Evolutionary conservation across 2,113 vertebrate species (phyloP), one percentile per base, ranked within the genome.

Genomic region (Eudyptes chrysolophus): DNA sequence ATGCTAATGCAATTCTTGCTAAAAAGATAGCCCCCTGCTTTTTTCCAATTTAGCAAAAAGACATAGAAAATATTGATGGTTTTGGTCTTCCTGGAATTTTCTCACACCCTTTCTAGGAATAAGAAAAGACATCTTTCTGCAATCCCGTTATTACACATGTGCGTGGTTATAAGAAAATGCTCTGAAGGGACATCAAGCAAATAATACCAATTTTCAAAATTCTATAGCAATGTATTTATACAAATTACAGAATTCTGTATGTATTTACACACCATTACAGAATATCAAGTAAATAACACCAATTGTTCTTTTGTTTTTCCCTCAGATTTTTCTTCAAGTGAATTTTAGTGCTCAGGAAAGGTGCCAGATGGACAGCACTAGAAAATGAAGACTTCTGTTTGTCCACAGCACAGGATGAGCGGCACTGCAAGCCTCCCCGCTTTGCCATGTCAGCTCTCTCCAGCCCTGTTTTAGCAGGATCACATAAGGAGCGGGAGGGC

Each of bases 191-290:
- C 92, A 96, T 94, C 48, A 94, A 98, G 97, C 93, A 97, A 98
- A 97, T 97, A 95, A 97, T 97, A 97, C 86, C 96, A 96, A 94
- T 96, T 97, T 98, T 97, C 95, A 97, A 98, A 98, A 98, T 97
- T 98, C 97, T 98, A 81, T 97, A 97, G 98, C 96, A 97, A 97
- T 97, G 71, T 98, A 98, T 98, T 98, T 98, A 97, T 97, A 98
- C 91, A 98, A 98, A 98, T 97, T 97, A 98, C 97, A 98, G 93
- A 96, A 97, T 97, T 97, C 90, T 97, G 90, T 97, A 95, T 93
- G 96, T 97, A 96, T 98, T 98, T 98, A 98, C 97, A 98, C 95
- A 97, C 87, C 91, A 95, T 97, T 98, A 98, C 97, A 98, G 95
- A 97, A 98, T 97, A 97, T 75, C 87, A 94, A 93, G 91, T 92